These are phyloP conservation scores for Piaya cayana DNA, from an alignment of 2,113 vertebrate genomes.

Conservation along the genomic window DNA sequence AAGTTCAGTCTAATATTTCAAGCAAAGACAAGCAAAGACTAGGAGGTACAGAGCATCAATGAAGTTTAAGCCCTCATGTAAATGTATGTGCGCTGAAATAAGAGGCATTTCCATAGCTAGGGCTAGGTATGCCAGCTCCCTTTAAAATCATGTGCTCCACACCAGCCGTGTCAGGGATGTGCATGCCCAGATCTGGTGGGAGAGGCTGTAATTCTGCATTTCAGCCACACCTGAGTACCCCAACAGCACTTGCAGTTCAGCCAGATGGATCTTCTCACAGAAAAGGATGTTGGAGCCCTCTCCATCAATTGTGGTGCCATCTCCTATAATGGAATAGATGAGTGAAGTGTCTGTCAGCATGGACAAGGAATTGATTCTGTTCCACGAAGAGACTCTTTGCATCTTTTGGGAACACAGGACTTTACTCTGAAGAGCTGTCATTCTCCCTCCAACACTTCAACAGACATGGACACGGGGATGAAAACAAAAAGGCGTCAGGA, in stretches of 20 bases:
- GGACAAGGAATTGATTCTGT: background rate
- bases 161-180: background rate
- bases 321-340: background rate
- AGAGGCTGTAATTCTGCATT: background rate
- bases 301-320: background rate
- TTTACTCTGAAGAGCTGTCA: background rate
- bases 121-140: background rate
- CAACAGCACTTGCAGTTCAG: fast-evolving
- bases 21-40: background rate
- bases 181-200: background rate
- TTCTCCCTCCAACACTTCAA: background rate
- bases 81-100: background rate
- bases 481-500: background rate
- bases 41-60: background rate
- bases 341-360: background rate
- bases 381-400: background rate
- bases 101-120: background rate
- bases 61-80: background rate
- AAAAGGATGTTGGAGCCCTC: background rate
- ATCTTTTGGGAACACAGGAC: background rate
- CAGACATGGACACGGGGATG: background rate
- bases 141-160: background rate
- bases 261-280: background rate
- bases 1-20: background rate
- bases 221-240: background rate